phyloP scores from a whole-genome alignment of 2,797 vertebrate genomes.

The Nannoperca obscura region DNA sequence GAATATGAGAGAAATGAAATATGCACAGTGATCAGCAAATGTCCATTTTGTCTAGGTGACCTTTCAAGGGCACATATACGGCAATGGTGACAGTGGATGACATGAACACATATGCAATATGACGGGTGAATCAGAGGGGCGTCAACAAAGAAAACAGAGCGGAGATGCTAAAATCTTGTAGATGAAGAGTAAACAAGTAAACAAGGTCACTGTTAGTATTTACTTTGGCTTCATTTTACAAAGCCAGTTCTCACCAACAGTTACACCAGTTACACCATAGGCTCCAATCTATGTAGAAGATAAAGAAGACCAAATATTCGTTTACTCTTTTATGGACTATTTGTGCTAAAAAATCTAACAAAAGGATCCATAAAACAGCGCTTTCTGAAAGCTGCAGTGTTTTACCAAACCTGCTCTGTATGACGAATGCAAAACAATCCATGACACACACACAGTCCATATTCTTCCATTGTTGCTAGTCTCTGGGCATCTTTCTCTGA shows the following conservation, averaged over 20 bases:
- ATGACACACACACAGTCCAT: neutral
- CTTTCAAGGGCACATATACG: conserved; percentile 50
- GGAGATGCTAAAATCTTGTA: neutral
- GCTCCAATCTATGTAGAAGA: neutral
- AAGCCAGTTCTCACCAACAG: neutral
- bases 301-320: conserved; percentile 4
- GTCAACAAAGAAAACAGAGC: neutral
- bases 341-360: conserved; percentile 5
- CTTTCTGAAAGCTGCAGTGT: conserved; percentile 1
- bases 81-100: neutral
- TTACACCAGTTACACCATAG: neutral
- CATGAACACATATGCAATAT: conserved; percentile 13
- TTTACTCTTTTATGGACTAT: neutral
- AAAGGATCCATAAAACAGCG: conserved; percentile 2
- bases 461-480: neutral
- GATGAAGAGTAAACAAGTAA: conserved; percentile 5
- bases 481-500: neutral
- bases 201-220: conserved; percentile 14
- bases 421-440: neutral
- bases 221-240: conserved; percentile 6
- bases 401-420: neutral
- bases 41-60: conserved; percentile 47
- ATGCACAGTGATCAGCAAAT: conserved; percentile 35
- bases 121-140: conserved; percentile 20
- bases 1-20: conserved; percentile 36